Evolutionary conservation across 2,888 invertebrate species (phyloP), one percentile per base, ranked within the genome.

Genomic region (Eudemis profundana): DNA sequence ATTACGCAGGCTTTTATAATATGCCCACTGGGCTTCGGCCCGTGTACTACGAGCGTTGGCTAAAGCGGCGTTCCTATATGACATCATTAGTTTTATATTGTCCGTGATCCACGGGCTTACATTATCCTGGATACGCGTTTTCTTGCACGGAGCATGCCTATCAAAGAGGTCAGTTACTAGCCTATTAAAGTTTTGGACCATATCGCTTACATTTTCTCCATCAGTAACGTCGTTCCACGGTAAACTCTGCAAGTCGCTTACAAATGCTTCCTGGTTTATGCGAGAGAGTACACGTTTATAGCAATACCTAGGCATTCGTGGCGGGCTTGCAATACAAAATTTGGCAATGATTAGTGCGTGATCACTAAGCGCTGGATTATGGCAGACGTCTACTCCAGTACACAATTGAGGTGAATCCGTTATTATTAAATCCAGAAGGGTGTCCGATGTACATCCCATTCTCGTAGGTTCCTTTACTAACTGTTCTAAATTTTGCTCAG

Each of bases 331-430:
- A 5, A 56, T 56, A 42, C 29, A 23, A 12, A 56, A 29, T 17
- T 56, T 14, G 2, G 42, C 27, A 29, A 56, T 15, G 1, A 56
- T 23, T 4, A 56, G 8, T 5, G 54, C 54, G 29, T 56, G 54
- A 17, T 56, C 56, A 8, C 56, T 56, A 15, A 56, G 2, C 12
- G 29, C 29, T 1, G 56, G 56, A 10, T 56, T 56, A n/a, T 56
- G 44, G 12, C 14, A 17, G 4, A 44, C 36, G 4, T 44, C 29
- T 15, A 56, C 56, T 27, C 44, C 27, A 17, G 29, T 44, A 29
- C 56, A 56, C n/a, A n/a, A 14, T 8, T 50, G 29, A 0, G 50
- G 33, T 2, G 50, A 50, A 14, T 38, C 57, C 0, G 56, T 56
- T 29, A 56, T 33, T 12, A 56, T 33, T 19, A 56, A 14, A 33